phyloP scores from a whole-genome alignment of 2,888 invertebrate genomes.

The Spicauda simplicius region DNA sequence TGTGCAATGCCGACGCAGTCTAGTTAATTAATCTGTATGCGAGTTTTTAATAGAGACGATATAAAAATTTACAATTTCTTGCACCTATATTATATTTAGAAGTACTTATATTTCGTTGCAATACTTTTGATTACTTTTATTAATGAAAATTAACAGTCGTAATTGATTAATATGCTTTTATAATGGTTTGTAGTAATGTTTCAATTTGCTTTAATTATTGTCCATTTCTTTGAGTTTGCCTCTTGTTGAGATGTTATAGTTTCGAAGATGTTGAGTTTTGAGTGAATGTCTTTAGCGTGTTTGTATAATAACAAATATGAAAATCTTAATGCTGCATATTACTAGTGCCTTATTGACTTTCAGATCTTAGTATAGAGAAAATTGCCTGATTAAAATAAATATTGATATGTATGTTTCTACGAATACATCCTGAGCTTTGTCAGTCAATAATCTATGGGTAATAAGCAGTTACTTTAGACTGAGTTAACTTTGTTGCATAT shows the following conservation, averaged over 20 bases:
- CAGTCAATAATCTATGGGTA: constrained; percentile 66
- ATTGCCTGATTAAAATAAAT: constrained; percentile 36
- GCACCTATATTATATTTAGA: constrained; percentile 35
- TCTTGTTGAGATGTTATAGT: constrained; percentile 53
- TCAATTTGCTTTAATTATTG: constrained; percentile 71
- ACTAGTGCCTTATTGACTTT: constrained; percentile 77
- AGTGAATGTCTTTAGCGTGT: constrained; percentile 58
- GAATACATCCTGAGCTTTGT: constrained; percentile 49
- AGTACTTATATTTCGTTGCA: constrained; percentile 46
- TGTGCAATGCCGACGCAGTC: constrained; percentile 29
- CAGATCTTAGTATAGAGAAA: constrained; percentile 57
- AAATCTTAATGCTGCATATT: constrained; percentile 70
- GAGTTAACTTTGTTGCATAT: constrained; percentile 71
- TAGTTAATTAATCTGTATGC: constrained; percentile 30
- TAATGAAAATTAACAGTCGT: constrained; percentile 52
- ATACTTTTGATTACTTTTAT: constrained; percentile 49
- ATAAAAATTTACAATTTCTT: constrained; percentile 48
- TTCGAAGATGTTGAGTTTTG: constrained; percentile 57
- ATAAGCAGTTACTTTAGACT: constrained; percentile 75
- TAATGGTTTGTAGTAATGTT: constrained; percentile 68
- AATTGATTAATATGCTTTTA: constrained; percentile 51
- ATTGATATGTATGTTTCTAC: constrained; percentile 5
- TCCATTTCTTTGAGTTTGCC: constrained; percentile 64
- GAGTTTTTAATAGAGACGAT: constrained; percentile 4
- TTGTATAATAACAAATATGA: constrained; percentile 74